Evolutionary conservation across 2,113 vertebrate genomes (phyloP).

Genomic region (Myiopsitta monachus): DNA sequence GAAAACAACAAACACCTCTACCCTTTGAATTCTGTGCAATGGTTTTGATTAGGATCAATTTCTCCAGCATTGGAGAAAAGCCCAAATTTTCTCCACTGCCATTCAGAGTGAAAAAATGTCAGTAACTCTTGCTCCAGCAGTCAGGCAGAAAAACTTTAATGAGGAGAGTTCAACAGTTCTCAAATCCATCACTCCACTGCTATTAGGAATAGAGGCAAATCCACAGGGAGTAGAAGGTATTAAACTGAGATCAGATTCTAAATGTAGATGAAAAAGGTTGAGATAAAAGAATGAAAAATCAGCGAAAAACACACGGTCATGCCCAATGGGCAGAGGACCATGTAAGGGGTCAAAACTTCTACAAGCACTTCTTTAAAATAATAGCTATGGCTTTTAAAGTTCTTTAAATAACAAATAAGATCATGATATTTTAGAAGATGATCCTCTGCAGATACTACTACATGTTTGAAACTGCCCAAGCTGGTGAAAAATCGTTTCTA

Average conservation of each 20-base stretch:
- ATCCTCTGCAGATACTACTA: not conserved
- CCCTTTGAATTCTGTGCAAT: not conserved
- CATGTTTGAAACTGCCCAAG: not conserved
- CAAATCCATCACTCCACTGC: not conserved
- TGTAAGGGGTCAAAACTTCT: not conserved
- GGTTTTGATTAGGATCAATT: not conserved
- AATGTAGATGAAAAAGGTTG: not conserved
- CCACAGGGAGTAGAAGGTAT: not conserved
- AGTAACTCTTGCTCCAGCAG: not conserved
- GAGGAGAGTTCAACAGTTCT: not conserved
- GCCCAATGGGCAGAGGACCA: accelerated
- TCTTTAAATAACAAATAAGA: not conserved
- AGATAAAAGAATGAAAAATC: not conserved
- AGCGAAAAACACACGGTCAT: not conserved
- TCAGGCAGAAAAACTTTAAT: not conserved
- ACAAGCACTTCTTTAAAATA: not conserved
- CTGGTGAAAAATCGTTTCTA: not conserved
- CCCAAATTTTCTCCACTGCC: not conserved
- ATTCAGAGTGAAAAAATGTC: not conserved
- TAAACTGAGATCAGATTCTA: not conserved
- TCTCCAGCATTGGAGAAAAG: not conserved
- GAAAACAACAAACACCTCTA: not conserved
- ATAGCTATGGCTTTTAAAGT: not conserved
- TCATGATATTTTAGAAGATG: not conserved
- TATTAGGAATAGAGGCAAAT: not conserved